These are phyloP conservation scores for Tenebrio molitor DNA, from an alignment of 1,140 invertebrate genomes.

Conservation along the genomic window DNA sequence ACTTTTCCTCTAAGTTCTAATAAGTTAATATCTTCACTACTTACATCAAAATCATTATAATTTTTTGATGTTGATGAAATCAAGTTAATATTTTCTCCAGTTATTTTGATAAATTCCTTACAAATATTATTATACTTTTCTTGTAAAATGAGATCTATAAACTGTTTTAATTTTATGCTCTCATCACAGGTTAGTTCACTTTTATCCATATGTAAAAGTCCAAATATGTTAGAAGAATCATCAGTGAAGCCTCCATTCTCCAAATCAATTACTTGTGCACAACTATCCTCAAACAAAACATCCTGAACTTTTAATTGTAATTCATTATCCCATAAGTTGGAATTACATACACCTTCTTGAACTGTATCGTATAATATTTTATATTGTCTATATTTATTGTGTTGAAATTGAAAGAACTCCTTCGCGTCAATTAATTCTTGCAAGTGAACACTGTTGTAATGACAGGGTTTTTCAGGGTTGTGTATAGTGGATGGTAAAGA, in stretches of 20 bases:
- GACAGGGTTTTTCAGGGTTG: too few species aligned
- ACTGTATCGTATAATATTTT: conserved; percentile 52
- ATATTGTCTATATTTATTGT: conserved; percentile 50
- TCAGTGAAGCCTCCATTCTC: neutral
- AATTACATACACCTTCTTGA: conserved; percentile 48
- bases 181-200: conserved; percentile 51
- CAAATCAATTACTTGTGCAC: conserved; percentile 39
- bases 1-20: conserved; percentile 52
- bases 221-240: conserved; percentile 40
- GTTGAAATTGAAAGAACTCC: conserved; percentile 49
- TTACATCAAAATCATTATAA: conserved; percentile 24
- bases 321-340: conserved; percentile 32
- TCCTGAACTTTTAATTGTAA: conserved; percentile 51
- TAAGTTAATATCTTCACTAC: conserved; percentile 36
- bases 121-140: conserved; percentile 41
- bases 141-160: conserved; percentile 45
- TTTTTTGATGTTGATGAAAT: neutral
- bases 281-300: conserved; percentile 45
- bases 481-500: too few species aligned
- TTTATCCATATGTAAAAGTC: conserved; percentile 32
- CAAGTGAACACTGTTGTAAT: conserved; percentile 14
- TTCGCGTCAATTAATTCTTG: conserved; percentile 52
- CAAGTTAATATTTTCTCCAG: neutral
- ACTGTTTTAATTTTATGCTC: conserved; percentile 34
- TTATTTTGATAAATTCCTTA: conserved; percentile 13